A percentile compares a stretch with the other conserved stretches of the same genome.
These are phyloP conservation scores for Pristionchus arcanus DNA, from an alignment of 2,888 invertebrate genomes.

Conservation along the genomic window DNA sequence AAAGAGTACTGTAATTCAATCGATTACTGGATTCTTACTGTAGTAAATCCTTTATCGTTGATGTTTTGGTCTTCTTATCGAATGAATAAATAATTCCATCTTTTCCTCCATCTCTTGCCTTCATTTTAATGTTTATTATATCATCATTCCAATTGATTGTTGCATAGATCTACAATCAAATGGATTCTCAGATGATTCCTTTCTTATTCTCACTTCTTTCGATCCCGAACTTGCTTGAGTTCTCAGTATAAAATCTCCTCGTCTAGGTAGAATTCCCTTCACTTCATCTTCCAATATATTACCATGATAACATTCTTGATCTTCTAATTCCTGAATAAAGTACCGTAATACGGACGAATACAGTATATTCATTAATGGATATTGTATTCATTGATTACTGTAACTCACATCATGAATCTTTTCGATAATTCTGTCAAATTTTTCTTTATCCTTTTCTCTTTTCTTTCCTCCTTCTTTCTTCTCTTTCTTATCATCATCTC, in stretches of 20 bases:
- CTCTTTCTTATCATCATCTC: not conserved
- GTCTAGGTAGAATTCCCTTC: not conserved
- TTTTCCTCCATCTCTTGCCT: no score
- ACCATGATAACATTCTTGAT: no score
- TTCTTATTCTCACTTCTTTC: not conserved
- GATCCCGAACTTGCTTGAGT: not conserved
- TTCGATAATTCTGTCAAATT: not conserved
- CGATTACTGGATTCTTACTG: not conserved
- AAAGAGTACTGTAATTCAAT: not conserved
- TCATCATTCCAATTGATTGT: no score
- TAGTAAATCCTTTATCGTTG: not conserved
- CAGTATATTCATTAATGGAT: not conserved
- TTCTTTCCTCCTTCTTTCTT: not conserved
- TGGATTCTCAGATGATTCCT: not conserved
- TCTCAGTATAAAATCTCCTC: conserved; percentile 1
- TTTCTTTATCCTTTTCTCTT: not conserved
- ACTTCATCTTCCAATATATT: no score
- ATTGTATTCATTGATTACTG: no score
- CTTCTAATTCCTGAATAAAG: no score
- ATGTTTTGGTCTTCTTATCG: not conserved
- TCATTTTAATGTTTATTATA: no score
- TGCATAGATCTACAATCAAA: no score
- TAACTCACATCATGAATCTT: not conserved
- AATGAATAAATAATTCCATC: no score
- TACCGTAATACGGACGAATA: not conserved